Conservation (phyloP, 2,797 vertebrate species). For the Hemitrygon akajei region DNA sequence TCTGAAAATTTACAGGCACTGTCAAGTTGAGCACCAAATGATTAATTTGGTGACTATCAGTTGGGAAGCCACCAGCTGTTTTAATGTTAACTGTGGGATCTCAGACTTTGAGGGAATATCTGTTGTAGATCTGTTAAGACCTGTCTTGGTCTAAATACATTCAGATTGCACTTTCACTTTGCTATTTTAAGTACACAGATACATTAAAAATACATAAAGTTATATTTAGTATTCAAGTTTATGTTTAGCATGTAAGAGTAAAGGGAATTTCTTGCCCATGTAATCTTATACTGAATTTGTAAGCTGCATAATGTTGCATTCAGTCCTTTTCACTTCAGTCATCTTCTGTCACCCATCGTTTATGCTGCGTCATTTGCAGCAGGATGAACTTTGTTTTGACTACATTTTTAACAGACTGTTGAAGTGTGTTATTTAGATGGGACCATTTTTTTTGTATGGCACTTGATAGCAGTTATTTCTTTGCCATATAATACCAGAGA, state of each 20-base stretch:
- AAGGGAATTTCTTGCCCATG: neutral
- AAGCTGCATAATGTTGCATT: neutral
- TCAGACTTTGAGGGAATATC: neutral
- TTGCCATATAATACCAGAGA: slow-evolving; percentile 38
- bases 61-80: slow-evolving; percentile 19
- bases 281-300: neutral
- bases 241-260: neutral
- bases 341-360: neutral
- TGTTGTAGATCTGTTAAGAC: neutral
- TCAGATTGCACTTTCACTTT: neutral
- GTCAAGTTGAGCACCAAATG: slow-evolving; percentile 27
- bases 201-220: neutral
- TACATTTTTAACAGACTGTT: slow-evolving; percentile 57
- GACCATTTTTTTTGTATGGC: slow-evolving; percentile 52
- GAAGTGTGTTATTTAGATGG: slow-evolving; percentile 52
- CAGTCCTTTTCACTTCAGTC: neutral
- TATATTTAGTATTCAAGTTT: neutral
- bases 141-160: neutral
- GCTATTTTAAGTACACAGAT: neutral
- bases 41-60: slow-evolving; percentile 34
- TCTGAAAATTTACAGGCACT: slow-evolving; percentile 36
- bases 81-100: slow-evolving; percentile 6
- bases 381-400: slow-evolving; percentile 48
- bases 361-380: neutral
- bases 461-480: slow-evolving; percentile 57